phyloP scores from a whole-genome alignment of 2,888 invertebrate genomes.

The Marasmarcha lunaedactyla region DNA sequence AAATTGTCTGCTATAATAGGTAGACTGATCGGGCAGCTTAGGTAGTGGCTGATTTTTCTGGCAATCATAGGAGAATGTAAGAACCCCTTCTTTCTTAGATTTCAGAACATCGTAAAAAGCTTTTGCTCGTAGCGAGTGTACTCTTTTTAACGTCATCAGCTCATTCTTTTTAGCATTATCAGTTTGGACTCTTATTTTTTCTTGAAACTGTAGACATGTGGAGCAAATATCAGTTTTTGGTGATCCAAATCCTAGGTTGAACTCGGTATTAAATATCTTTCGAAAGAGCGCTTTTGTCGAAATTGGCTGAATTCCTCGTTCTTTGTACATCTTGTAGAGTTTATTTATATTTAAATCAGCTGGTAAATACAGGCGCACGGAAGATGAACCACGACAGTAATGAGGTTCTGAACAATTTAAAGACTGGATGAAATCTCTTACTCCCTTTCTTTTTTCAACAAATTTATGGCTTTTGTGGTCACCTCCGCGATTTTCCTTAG shows the following conservation, averaged over 20 bases:
- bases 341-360: slow-evolving; percentile 15
- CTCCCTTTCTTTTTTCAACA: no score
- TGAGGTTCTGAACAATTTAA: slow-evolving; percentile 2
- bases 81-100: slow-evolving; percentile 13
- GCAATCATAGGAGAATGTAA: slow-evolving; percentile 19
- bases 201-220: slow-evolving; percentile 14
- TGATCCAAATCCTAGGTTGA: slow-evolving; percentile 17
- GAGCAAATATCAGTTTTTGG: slow-evolving; percentile 17
- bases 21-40: slow-evolving; percentile 13
- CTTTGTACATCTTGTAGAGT: slow-evolving; percentile 14
- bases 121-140: slow-evolving; percentile 12
- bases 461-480: no score
- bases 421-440: no score
- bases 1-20: slow-evolving; percentile 14
- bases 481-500: no score
- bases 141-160: slow-evolving; percentile 12
- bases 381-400: neutral
- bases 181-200: slow-evolving; percentile 15
- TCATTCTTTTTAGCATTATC: slow-evolving; percentile 10
- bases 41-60: slow-evolving; percentile 17
- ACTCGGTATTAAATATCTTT: slow-evolving; percentile 15
- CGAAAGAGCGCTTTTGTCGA: slow-evolving; percentile 17
- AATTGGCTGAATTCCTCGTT: slow-evolving; percentile 8
- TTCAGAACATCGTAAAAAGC: slow-evolving; percentile 13
- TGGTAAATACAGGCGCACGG: slow-evolving; percentile 13